phyloP scores from a whole-genome alignment of 2,113 vertebrate genomes.

The Gracilinanus agilis region DNA sequence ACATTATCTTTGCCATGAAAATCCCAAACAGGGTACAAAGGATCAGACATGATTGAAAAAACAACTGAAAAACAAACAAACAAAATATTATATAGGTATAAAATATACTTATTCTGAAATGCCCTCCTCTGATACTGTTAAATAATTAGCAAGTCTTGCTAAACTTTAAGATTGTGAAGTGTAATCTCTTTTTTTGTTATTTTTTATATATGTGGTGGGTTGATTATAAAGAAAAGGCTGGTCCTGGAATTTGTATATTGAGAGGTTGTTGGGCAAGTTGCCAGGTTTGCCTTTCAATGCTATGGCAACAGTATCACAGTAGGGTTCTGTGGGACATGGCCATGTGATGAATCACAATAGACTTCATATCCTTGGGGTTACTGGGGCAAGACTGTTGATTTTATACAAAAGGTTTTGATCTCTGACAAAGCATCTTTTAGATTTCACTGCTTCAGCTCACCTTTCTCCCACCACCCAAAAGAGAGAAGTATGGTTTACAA shows the following conservation, averaged over 20 bases:
- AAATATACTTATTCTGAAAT: conserved; percentile 62
- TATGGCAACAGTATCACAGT: conserved; percentile 70
- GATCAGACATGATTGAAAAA: neutral
- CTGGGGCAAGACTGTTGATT: conserved; percentile 16
- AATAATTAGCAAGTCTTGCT: conserved; percentile 52
- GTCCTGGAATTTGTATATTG: conserved; percentile 61
- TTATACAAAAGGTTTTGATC: neutral
- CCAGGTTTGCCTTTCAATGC: conserved; percentile 77
- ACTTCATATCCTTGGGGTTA: conserved; percentile 66
- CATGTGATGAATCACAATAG: conserved; percentile 36
- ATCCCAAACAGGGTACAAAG: neutral
- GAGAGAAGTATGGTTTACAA: neutral
- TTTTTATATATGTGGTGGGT: neutral
- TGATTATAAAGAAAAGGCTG: conserved; percentile 31
- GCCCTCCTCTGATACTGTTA: neutral
- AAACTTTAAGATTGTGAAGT: conserved; percentile 49
- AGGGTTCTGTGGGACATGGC: neutral
- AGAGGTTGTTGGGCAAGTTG: conserved; percentile 68
- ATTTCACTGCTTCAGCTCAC: neutral
- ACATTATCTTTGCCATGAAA: neutral
- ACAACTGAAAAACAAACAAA: neutral
- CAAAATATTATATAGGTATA: rapidly evolving
- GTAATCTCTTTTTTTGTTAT: rapidly evolving
- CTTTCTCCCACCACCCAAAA: conserved; percentile 35
- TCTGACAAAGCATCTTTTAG: neutral